These are phyloP conservation scores for Rhinolophus sinicus DNA, from an alignment of 2,113 vertebrate species.

Conservation along the genomic window DNA sequence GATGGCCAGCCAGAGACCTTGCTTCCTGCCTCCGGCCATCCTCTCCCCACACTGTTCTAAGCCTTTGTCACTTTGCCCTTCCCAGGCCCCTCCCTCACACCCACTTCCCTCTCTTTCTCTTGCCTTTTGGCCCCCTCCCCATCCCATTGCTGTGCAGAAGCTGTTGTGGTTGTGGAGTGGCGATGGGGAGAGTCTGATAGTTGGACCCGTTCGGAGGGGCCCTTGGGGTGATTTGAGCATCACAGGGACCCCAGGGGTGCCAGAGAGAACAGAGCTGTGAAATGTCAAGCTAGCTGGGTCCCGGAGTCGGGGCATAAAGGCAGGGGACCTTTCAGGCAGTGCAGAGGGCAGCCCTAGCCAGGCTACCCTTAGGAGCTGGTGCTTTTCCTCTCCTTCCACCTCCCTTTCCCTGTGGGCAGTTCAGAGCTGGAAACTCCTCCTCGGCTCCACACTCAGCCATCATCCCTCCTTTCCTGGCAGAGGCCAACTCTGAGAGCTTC, in stretches of 20 bases:
- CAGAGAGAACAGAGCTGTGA: neutral
- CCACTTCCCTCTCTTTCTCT: neutral
- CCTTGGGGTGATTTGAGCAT: neutral
- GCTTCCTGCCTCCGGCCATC: neutral
- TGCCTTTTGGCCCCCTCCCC: neutral
- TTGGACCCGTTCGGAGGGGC: slow-evolving; percentile 80
- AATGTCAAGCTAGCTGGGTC: neutral
- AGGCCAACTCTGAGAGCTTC: neutral
- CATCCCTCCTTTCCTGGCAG: neutral
- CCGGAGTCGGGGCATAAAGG: neutral
- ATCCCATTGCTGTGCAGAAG: slow-evolving; percentile 6
- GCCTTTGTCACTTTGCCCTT: neutral
- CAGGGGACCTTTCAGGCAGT: neutral
- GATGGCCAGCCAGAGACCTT: neutral
- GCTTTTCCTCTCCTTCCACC: neutral
- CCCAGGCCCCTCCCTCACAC: neutral
- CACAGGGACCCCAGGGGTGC: neutral
- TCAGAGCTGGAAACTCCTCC: neutral
- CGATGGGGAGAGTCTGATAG: slow-evolving; percentile 28
- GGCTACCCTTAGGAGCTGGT: neutral
- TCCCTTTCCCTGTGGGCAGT: neutral
- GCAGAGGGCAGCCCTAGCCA: neutral
- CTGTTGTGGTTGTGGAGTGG: slow-evolving; percentile 18
- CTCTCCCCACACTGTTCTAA: neutral
- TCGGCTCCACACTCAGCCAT: neutral